Conservation (phyloP, 2,888 invertebrate species). For the Stictocephala bisonia region DNA sequence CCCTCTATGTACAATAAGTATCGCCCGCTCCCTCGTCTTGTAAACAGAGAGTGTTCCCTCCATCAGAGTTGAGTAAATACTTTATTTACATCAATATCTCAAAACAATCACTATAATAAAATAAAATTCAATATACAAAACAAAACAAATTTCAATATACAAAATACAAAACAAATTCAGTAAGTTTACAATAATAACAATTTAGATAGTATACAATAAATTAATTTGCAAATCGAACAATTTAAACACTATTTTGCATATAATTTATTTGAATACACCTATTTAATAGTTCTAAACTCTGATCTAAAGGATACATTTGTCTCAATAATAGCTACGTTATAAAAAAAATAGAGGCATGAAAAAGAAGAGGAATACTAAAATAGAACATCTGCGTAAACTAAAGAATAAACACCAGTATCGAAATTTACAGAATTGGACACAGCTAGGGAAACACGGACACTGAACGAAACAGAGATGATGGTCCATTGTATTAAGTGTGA, state of each 20-base stretch:
- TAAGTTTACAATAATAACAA: slow-evolving; percentile 40
- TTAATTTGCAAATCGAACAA: slow-evolving; percentile 35
- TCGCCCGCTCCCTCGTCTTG: slow-evolving; percentile 35
- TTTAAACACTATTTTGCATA: slow-evolving; percentile 39
- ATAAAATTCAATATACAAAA: no score
- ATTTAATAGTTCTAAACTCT: slow-evolving; percentile 33
- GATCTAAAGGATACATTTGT: slow-evolving; percentile 28
- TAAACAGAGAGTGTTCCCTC: not conserved
- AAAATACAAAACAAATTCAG: slow-evolving; percentile 35
- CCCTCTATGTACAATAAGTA: slow-evolving; percentile 45
- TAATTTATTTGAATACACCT: slow-evolving; percentile 35
- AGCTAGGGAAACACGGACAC: slow-evolving; percentile 37
- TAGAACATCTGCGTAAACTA: slow-evolving; percentile 11
- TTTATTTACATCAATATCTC: slow-evolving; percentile 35
- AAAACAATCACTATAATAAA: slow-evolving; percentile 34
- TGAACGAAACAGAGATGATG: slow-evolving; percentile 13
- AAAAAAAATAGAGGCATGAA: slow-evolving; percentile 35
- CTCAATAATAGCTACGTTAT: slow-evolving; percentile 9
- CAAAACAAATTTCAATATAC: no score
- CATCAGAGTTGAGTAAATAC: slow-evolving; percentile 27
- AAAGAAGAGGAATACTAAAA: slow-evolving; percentile 36
- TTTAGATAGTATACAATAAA: slow-evolving; percentile 42
- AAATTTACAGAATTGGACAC: slow-evolving; percentile 19
- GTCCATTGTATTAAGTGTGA: no score
- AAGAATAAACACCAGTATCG: slow-evolving; percentile 5